Evolutionary conservation across 2,113 vertebrate species (phyloP).

Genomic region (Pleuronectes platessa): DNA sequence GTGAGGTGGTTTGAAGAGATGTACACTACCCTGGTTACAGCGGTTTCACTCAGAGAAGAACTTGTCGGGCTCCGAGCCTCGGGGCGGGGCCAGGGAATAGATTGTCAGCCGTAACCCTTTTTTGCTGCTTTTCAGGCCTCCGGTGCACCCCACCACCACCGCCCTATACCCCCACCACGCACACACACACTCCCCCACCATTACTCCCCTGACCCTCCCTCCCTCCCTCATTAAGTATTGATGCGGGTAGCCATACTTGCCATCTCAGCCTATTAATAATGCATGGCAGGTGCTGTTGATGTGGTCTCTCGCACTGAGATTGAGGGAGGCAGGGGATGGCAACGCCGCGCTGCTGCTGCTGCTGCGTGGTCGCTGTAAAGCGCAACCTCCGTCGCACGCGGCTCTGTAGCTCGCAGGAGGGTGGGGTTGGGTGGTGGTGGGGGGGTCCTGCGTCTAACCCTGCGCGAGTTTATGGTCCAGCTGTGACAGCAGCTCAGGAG

Average conservation of each 20-base stretch:
- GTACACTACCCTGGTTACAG: constrained; percentile 46
- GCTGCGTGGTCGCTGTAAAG: constrained; percentile 70
- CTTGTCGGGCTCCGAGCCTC: constrained; percentile 66
- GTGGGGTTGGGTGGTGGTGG: background rate
- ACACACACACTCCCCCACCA: constrained; percentile 35
- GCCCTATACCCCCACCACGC: background rate
- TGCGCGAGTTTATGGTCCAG: constrained; percentile 68
- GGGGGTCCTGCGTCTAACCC: constrained; percentile 36
- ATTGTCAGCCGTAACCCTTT: constrained; percentile 67
- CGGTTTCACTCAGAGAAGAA: constrained; percentile 64
- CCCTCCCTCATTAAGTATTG: constrained; percentile 80
- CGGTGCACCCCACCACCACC: constrained; percentile 21
- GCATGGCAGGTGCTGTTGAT: constrained; percentile 97
- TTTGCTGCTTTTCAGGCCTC: constrained; percentile 68
- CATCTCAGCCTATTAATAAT: constrained; percentile 99
- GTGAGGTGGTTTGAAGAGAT: constrained; percentile 18
- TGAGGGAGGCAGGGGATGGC: constrained; percentile 85
- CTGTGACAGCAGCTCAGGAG: constrained; percentile 68
- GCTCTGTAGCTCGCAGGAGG: constrained; percentile 19
- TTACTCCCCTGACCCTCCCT: constrained; percentile 59
- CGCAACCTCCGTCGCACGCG: constrained; percentile 60
- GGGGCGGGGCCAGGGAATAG: constrained; percentile 69
- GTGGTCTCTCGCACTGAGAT: constrained; percentile 98
- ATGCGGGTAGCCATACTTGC: constrained; percentile 93
- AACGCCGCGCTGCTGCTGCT: constrained; percentile 72